A percentile compares a stretch with the other conserved stretches of the same genome.
These are phyloP conservation scores for Pollenia labialis DNA, from an alignment of 2,888 invertebrate species.

Conservation along the genomic window DNA sequence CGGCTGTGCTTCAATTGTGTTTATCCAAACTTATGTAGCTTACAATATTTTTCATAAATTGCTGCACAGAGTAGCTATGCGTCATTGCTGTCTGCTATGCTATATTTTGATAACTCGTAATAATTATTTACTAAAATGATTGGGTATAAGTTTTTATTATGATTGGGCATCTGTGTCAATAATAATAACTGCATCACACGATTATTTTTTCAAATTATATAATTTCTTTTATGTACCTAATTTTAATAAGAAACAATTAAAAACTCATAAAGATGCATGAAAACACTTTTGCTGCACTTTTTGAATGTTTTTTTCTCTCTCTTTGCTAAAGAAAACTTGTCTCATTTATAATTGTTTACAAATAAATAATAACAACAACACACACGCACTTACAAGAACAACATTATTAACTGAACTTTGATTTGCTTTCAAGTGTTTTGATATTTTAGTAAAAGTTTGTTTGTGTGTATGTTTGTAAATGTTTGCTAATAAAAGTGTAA, in stretches of 20 bases:
- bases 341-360: slow-evolving; percentile 34
- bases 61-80: no score
- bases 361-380: slow-evolving; percentile 10
- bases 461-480: background rate
- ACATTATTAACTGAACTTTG: slow-evolving; percentile 48
- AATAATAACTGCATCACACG: no score
- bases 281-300: slow-evolving; percentile 40
- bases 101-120: no score
- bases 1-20: no score
- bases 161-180: no score
- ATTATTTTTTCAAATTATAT: no score
- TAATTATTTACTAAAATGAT: no score
- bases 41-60: no score
- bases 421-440: slow-evolving; percentile 43
- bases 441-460: background rate
- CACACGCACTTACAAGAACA: background rate
- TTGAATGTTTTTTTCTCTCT: slow-evolving; percentile 4
- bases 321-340: slow-evolving; percentile 31
- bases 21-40: no score
- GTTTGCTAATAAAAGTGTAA: background rate
- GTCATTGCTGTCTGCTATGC: no score
- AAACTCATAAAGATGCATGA: slow-evolving; percentile 65
- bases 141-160: no score
- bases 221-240: background rate
- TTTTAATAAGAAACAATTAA: slow-evolving; percentile 68